These are phyloP conservation scores for Vicugna pacos DNA, from an alignment of 2,113 vertebrate genomes.

Conservation along the genomic window DNA sequence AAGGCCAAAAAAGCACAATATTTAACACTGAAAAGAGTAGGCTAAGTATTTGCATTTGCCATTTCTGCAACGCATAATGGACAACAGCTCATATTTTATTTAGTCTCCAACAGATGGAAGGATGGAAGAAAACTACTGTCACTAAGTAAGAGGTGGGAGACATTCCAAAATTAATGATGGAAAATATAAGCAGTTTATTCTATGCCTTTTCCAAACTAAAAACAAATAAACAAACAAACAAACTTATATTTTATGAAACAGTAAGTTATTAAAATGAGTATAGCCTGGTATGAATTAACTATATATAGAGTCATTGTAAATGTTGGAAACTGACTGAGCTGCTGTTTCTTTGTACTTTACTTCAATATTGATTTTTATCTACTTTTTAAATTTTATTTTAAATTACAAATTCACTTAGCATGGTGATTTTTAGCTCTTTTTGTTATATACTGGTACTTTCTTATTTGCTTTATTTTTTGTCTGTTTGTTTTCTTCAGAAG, in stretches of 20 bases:
- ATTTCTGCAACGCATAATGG: constrained; percentile 50
- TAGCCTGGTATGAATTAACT: not conserved
- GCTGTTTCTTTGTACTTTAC: not conserved
- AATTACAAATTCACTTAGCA: constrained; percentile 43
- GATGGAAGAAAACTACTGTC: constrained; percentile 45
- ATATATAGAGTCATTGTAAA: not conserved
- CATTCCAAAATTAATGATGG: constrained; percentile 44
- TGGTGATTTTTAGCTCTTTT: not conserved
- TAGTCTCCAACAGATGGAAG: constrained; percentile 54
- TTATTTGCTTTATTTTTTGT: not conserved
- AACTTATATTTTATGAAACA: not conserved
- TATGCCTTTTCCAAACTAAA: not conserved
- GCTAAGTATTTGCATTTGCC: constrained; percentile 9
- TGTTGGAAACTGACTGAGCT: not conserved
- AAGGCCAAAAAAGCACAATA: not conserved
- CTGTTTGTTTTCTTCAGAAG: not conserved
- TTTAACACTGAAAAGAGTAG: not conserved
- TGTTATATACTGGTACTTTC: not conserved
- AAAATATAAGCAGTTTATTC: constrained; percentile 45
- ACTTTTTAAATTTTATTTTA: constrained; percentile 12
- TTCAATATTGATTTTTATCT: not conserved
- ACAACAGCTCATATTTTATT: constrained; percentile 55
- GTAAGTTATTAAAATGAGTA: constrained; percentile 16
- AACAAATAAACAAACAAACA: not conserved
- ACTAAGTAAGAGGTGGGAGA: constrained; percentile 33